A percentile compares a stretch with the other conserved stretches of the same genome.
phyloP scores from a whole-genome alignment of 2,888 invertebrate species.

The Hemithea aestivaria region DNA sequence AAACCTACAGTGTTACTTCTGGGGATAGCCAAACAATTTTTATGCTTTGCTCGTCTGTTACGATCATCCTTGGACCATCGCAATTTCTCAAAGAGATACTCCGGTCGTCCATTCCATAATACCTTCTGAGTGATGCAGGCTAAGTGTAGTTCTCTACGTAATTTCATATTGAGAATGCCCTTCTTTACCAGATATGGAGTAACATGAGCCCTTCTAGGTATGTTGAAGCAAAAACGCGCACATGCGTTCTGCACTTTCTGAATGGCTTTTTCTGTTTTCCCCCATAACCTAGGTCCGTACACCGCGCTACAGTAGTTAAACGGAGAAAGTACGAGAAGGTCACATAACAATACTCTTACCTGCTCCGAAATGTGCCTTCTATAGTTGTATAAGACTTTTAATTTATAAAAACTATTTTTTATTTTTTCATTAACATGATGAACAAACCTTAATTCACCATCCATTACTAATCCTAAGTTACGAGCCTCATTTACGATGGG shows the following conservation, averaged over 20 bases:
- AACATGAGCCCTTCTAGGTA: constrained; percentile 10
- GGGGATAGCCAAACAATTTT: too few species aligned
- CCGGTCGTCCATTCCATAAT: neutral
- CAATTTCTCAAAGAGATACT: neutral
- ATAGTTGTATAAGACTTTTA: neutral
- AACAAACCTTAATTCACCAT: constrained; percentile 9
- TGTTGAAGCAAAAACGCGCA: constrained; percentile 1
- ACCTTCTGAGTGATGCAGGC: neutral
- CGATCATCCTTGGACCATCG: neutral
- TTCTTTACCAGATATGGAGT: constrained; percentile 13
- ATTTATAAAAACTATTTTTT: constrained; percentile 1
- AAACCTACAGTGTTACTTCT: too few species aligned
- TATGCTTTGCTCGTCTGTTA: too few species aligned
- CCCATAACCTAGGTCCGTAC: constrained; percentile 14
- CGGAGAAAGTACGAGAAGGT: neutral
- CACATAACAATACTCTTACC: neutral
- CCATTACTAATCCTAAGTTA: neutral
- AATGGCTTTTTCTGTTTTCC: constrained; percentile 11
- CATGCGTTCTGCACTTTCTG: constrained; percentile 12
- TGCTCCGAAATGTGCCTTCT: too few species aligned
- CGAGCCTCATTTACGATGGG: neutral
- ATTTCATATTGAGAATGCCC: constrained; percentile 4
- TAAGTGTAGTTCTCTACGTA: constrained; percentile 11
- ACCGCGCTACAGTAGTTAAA: constrained; percentile 17
- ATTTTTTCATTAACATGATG: constrained; percentile 8